Evolutionary conservation across 2,888 invertebrate genomes (phyloP).

Genomic region (Sclerodermus sp.): DNA sequence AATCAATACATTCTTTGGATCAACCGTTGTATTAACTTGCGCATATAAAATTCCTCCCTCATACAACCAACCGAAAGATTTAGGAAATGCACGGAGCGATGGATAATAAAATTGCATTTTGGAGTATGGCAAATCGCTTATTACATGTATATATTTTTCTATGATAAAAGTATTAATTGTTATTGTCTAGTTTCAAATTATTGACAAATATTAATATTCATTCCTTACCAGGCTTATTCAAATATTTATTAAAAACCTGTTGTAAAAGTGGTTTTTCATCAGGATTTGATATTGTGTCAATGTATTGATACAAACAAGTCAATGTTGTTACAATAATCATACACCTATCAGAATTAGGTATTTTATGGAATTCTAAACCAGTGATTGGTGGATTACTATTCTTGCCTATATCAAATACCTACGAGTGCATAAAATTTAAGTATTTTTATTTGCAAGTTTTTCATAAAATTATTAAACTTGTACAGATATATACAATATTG

Average conservation of each 20-base stretch:
- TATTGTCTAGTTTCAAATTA: no score
- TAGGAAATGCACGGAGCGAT: conserved; percentile 69
- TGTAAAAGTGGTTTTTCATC: conserved; percentile 81
- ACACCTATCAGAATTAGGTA: conserved; percentile 73
- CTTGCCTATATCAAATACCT: conserved; percentile 88
- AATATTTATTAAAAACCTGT: conserved; percentile 76
- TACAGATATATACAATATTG: no score
- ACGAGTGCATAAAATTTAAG: conserved; percentile 24
- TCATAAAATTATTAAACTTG: no score
- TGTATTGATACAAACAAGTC: conserved; percentile 84
- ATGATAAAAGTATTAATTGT: no score
- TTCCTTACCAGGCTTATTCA: conserved; percentile 55
- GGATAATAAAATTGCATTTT: conserved; percentile 77
- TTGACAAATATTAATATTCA: no score
- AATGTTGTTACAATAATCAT: conserved; percentile 84
- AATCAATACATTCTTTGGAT: conserved; percentile 51
- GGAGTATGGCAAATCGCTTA: conserved; percentile 75
- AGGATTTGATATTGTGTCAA: conserved; percentile 69
- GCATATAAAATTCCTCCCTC: conserved; percentile 81
- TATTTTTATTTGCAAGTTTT: no score
- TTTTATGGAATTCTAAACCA: conserved; percentile 81
- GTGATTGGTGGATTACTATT: conserved; percentile 79
- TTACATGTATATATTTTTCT: conserved; percentile 70
- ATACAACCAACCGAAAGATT: conserved; percentile 85
- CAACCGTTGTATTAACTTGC: conserved; percentile 57